Evolutionary conservation across 2,888 invertebrate genomes (phyloP), one percentile per base, ranked within the genome.

Genomic region (Ferdinandea cuprea): DNA sequence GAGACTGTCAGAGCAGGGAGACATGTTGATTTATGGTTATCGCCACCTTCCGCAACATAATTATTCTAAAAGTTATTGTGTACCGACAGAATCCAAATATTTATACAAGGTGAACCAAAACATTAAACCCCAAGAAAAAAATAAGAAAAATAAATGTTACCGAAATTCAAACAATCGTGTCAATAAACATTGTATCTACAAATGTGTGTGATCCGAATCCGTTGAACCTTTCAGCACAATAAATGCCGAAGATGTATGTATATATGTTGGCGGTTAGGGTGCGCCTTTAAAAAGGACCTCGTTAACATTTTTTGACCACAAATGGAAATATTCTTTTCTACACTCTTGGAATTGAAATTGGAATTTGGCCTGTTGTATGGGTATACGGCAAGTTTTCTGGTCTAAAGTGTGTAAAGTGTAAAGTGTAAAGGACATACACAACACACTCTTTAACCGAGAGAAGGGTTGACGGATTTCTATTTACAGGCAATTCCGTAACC

Each of bases 401-500:
- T n/a, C n/a, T n/a, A n/a, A n/a, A 56, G 72, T 54, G n/a, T 15
- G 35, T 9, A n/a, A n/a, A 13, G 5, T 42, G 32, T 50, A 52
- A 25, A 32, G 37, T 66, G 25, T n/a, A 28, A 42, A 50, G 37
- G 40, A 25, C 30, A 7, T 8, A 17, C 44, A 44, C 11, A 44
- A 11, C 44, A 44, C 28, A 32, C 1, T 32, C 13, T 52, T 69
- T 8, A 13, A 28, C 44, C 40, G 11, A 58, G 32, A 17, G 25
- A n/a, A 40, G 56, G 42, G 63, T 56, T 71, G 77, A 78, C 56
- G 42, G 46, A 56, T 77, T 48, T 58, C 54, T 71, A 72, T 72
- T 78, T 72, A 42, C 42, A 50, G 28, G 50, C 58, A 65, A 65
- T 71, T 63, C 65, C 21, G 37, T 37, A 13, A 59, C 66, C 52